A percentile compares a stretch with the other conserved stretches of the same genome.
Evolutionary conservation across 2,888 invertebrate genomes (phyloP).

Genomic region (Chloroclystis v-ata): DNA sequence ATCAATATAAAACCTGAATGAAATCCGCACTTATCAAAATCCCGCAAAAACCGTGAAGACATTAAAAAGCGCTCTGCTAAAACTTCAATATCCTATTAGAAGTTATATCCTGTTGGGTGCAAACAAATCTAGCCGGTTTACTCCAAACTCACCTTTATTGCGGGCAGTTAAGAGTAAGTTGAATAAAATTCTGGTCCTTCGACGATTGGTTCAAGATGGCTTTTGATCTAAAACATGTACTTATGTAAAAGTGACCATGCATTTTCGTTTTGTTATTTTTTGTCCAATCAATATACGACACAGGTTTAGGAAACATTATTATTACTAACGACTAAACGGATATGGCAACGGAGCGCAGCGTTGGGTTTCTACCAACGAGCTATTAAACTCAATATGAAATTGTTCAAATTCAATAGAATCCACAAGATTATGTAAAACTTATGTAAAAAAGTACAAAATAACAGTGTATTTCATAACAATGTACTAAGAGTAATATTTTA

Average conservation of each 20-base stretch:
- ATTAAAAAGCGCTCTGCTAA: conserved; percentile 13
- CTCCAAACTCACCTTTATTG: conserved; percentile 14
- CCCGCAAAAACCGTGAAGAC: conserved; percentile 13
- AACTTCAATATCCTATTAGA: conserved; percentile 19
- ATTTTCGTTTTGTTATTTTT: conserved; percentile 1
- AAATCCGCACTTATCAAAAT: conserved; percentile 1
- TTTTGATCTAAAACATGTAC: conserved; percentile 16
- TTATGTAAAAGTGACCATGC: conserved; percentile 17
- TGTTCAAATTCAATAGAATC: too few relatives aligned
- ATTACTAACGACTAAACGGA: background rate
- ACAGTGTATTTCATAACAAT: too few relatives aligned
- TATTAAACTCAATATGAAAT: too few relatives aligned
- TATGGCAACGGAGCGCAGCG: too few relatives aligned
- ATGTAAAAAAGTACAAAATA: too few relatives aligned
- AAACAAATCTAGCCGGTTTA: too few relatives aligned
- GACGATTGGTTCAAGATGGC: conserved; percentile 15
- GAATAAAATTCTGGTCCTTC: conserved; percentile 9
- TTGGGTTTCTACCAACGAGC: too few relatives aligned
- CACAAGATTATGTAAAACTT: too few relatives aligned
- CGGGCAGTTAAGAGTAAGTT: conserved; percentile 3
- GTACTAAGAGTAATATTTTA: too few relatives aligned
- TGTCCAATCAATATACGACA: background rate
- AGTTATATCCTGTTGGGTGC: conserved; percentile 7
- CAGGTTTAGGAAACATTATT: background rate
- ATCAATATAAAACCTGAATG: too few relatives aligned